Evolutionary conservation across 2,888 invertebrate species (phyloP).

Genomic region (Andrena marginata): DNA sequence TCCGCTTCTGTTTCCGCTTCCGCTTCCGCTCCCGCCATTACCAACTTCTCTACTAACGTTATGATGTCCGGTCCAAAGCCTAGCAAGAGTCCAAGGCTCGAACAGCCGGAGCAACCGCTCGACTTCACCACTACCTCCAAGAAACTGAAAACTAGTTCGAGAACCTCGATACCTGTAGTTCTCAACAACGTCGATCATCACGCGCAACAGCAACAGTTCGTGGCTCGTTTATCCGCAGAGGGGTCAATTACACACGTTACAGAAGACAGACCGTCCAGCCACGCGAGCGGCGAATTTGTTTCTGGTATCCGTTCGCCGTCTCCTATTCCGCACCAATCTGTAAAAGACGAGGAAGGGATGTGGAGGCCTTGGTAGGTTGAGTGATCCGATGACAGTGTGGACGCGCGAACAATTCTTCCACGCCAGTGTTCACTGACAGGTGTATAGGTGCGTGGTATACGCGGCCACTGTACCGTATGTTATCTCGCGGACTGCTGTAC

Average conservation of each 20-base stretch:
- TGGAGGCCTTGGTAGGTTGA: constrained; percentile 83
- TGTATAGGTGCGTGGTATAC: too few relatives aligned
- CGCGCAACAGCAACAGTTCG: constrained; percentile 42
- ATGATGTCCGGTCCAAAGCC: constrained; percentile 57
- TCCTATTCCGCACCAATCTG: constrained; percentile 75
- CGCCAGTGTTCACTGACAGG: too few relatives aligned
- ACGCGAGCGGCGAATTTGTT: constrained; percentile 70
- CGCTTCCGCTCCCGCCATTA: constrained; percentile 36
- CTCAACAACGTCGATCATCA: constrained; percentile 14
- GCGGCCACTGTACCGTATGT: too few relatives aligned
- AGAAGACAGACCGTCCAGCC: constrained; percentile 77
- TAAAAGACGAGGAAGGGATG: constrained; percentile 84
- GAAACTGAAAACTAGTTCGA: constrained; percentile 75
- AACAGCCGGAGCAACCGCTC: constrained; percentile 81
- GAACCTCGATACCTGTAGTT: constrained; percentile 30
- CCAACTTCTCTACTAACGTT: constrained; percentile 4
- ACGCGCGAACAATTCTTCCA: neutral
- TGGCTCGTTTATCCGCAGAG: constrained; percentile 37
- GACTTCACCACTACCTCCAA: constrained; percentile 83
- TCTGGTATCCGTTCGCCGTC: constrained; percentile 74
- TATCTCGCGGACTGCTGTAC: too few relatives aligned
- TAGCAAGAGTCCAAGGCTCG: constrained; percentile 75
- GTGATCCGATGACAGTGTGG: neutral
- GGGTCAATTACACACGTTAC: constrained; percentile 55
- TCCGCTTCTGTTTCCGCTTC: constrained; percentile 48